phyloP scores from a whole-genome alignment of 2,888 invertebrate species.

The Acrocera orbiculus region DNA sequence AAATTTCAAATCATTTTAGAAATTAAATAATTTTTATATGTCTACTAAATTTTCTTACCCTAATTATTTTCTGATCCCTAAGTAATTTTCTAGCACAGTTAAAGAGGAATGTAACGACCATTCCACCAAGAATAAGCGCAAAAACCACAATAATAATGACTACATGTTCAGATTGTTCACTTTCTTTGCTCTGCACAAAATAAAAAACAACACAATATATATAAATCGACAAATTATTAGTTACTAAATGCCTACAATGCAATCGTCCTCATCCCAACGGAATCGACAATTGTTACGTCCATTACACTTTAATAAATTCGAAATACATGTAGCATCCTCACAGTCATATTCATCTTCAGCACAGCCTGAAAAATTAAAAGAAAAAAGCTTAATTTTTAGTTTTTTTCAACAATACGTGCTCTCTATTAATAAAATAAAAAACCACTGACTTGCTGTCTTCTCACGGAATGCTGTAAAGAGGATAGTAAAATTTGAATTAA shows the following conservation, averaged over 20 bases:
- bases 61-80: constrained; percentile 71
- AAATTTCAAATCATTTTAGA: too few species aligned
- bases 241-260: constrained; percentile 34
- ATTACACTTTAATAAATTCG: constrained; percentile 50
- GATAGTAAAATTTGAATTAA: constrained; percentile 48
- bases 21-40: too few species aligned
- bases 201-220: not conserved
- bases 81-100: constrained; percentile 74
- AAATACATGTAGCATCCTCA: constrained; percentile 76
- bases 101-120: constrained; percentile 76
- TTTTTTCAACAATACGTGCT: constrained; percentile 20
- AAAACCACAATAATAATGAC: constrained; percentile 76
- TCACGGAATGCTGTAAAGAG: constrained; percentile 59
- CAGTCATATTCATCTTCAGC: constrained; percentile 59
- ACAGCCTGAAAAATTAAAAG: constrained; percentile 17
- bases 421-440: too few species aligned
- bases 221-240: not conserved
- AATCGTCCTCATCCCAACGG: constrained; percentile 54
- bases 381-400: constrained; percentile 4
- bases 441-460: constrained; percentile 31
- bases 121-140: constrained; percentile 67
- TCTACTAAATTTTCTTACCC: constrained; percentile 52
- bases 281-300: constrained; percentile 60
- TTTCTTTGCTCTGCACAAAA: constrained; percentile 18
- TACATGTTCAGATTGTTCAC: constrained; percentile 48